Base-by-base conservation (phyloP, 1,140 invertebrate genomes). In the Diachasmimorpha longicaudata region DNA sequence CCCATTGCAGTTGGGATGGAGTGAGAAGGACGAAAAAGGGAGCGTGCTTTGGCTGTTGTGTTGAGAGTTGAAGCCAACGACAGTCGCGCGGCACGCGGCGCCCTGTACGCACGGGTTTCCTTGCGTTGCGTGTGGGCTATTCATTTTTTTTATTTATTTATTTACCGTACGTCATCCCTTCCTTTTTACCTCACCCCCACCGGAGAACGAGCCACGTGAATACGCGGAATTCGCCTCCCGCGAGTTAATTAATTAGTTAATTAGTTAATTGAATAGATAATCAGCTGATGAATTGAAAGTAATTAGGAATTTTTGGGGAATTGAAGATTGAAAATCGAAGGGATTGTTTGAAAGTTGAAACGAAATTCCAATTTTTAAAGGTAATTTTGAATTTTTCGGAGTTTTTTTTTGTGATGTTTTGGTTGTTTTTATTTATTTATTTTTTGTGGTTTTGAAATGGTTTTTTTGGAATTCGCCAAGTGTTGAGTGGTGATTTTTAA, bases 71-170 rank as follows among this genome's bases (percentile, higher is more conserved):
- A n/a, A 71, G 46, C 4, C 37, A 19, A 80, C 82, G 81, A 82
- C 84, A 86, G 85, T 86, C 85, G 83, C 84, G 83, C 84, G 83
- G 81, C 81, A 85, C 80, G 85, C 85, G 85, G 85, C 81, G 81
- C 85, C 82, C 79, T 79, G 84, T 81, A 81, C 83, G 84, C 79
- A 82, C 75, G 66, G 79, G 78, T 75, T 75, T 76, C 48, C 70
- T 74, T 73, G 67, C 72, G 70, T 77, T 70, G 78, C 76, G 69
- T 80, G 77, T 42, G 25, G 31, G 13, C 39, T 66, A 19, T 74
- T 74, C n/a, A n/a, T n/a, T 70, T 70, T 70, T 63, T 16, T 23
- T 73, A 69, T 46, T 66, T 46, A 58, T 19, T 58, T 58, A 21
- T 58, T 58, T 19, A 58, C 21, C 21, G 1, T 16, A 19, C 52